Conservation (phyloP, 2,797 vertebrate species). For the Podarcis siculus region DNA sequence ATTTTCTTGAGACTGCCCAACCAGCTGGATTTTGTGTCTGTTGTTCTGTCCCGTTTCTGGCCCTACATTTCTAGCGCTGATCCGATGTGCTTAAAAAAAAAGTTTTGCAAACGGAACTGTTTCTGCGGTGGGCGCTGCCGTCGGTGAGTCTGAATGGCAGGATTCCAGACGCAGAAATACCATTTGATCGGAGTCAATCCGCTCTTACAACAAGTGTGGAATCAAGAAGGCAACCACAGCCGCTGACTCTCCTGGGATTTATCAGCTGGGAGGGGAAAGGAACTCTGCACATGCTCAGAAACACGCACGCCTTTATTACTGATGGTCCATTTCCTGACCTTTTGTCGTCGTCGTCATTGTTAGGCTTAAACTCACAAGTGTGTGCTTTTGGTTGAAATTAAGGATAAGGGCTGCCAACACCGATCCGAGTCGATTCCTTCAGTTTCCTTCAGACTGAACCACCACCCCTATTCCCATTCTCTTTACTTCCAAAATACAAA, state of each 20-base stretch:
- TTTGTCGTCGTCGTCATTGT: too few relatives aligned
- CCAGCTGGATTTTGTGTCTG: neutral
- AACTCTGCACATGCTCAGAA: neutral
- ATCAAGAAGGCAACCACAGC: neutral
- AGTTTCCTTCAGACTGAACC: neutral
- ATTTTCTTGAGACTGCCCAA: neutral
- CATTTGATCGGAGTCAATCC: neutral
- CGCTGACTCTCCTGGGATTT: neutral
- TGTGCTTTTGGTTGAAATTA: neutral
- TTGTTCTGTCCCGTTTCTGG: neutral
- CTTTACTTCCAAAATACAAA: neutral
- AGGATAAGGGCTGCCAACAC: neutral
- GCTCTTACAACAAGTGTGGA: neutral
- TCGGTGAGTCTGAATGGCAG: neutral
- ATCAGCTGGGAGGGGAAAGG: too few relatives aligned
- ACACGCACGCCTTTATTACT: neutral
- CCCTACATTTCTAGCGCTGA: neutral
- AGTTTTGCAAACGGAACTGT: neutral
- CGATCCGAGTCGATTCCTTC: neutral
- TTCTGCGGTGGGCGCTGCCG: neutral
- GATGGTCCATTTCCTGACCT: too few relatives aligned
- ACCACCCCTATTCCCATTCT: neutral
- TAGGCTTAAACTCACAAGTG: neutral
- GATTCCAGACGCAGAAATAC: too few relatives aligned
- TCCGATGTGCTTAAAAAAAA: neutral